Conservation (phyloP, 2,888 invertebrate genomes). For the Tuta absoluta region DNA sequence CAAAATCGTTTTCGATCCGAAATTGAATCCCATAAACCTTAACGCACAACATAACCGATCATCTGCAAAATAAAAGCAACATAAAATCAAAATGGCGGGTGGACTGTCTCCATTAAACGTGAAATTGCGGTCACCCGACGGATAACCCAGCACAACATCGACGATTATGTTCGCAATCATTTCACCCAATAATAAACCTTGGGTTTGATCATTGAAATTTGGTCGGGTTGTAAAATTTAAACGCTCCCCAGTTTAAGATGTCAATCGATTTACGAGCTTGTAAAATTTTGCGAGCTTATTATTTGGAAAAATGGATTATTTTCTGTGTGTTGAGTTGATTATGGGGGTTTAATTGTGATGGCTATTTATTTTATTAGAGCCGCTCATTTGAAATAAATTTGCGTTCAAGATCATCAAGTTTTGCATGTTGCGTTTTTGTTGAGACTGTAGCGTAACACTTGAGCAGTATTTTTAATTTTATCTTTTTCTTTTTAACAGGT, state of each 20-base stretch:
- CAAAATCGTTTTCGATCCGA: not conserved
- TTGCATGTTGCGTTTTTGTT: too few relatives aligned
- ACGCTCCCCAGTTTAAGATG: conserved; percentile 22
- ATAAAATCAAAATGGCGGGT: conserved; percentile 20
- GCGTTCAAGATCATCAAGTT: too few relatives aligned
- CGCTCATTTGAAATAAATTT: too few relatives aligned
- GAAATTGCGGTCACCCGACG: not conserved
- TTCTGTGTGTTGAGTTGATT: not conserved
- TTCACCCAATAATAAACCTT: conserved; percentile 25
- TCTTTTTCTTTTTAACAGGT: too few relatives aligned
- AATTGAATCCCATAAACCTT: conserved; percentile 25
- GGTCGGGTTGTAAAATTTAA: conserved; percentile 24
- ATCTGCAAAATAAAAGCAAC: conserved; percentile 25
- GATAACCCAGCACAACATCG: conserved; percentile 23
- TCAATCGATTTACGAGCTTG: conserved; percentile 15
- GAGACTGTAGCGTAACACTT: too few relatives aligned
- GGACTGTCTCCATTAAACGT: not conserved
- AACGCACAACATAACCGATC: conserved; percentile 22
- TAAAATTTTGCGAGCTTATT: conserved; percentile 15
- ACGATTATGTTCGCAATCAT: conserved; percentile 29
- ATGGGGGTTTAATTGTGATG: not conserved
- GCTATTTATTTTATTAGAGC: not conserved
- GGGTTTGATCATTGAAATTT: conserved; percentile 30
- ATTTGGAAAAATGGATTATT: not conserved
- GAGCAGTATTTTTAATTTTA: too few relatives aligned